Evolutionary conservation across 2,113 vertebrate genomes (phyloP).

Genomic region (Psammodynastes pulverulentus): DNA sequence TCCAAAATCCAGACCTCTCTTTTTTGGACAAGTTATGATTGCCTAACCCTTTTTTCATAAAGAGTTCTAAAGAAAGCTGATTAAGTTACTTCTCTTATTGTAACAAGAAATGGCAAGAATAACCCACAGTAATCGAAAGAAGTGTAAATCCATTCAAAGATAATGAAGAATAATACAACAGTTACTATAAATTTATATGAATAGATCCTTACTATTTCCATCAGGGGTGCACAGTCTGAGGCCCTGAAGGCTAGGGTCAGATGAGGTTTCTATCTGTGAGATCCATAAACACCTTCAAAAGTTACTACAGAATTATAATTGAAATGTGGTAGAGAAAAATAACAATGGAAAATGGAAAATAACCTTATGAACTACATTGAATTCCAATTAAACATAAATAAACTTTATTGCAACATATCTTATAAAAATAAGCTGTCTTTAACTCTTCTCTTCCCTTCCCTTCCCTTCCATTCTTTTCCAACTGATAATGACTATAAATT

Average conservation of each 20-base stretch:
- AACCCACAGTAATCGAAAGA: not conserved
- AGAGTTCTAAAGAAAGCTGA: not conserved
- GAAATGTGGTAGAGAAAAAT: not conserved
- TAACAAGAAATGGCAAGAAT: not conserved
- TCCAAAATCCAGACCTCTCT: not conserved
- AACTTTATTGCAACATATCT: not conserved
- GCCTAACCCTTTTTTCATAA: not conserved
- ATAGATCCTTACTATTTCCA: not conserved
- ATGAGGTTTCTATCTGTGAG: not conserved
- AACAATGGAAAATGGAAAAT: not conserved
- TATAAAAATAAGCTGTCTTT: not conserved
- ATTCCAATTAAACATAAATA: not conserved
- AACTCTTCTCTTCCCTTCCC: not conserved
- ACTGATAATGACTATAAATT: not conserved
- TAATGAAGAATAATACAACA: not conserved
- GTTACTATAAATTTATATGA: not conserved
- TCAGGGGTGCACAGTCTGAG: not conserved
- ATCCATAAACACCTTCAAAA: not conserved
- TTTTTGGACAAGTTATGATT: not conserved
- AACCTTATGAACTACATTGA: not conserved
- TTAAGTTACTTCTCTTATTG: not conserved
- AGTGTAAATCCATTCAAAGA: not conserved
- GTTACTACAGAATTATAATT: not conserved
- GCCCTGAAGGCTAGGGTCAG: not conserved
- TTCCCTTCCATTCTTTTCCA: not conserved